Percentiles rank a stretch among this genome's conserved stretches.
phyloP scores from a whole-genome alignment of 2,888 invertebrate genomes.

The Leptogaster cylindrica region DNA sequence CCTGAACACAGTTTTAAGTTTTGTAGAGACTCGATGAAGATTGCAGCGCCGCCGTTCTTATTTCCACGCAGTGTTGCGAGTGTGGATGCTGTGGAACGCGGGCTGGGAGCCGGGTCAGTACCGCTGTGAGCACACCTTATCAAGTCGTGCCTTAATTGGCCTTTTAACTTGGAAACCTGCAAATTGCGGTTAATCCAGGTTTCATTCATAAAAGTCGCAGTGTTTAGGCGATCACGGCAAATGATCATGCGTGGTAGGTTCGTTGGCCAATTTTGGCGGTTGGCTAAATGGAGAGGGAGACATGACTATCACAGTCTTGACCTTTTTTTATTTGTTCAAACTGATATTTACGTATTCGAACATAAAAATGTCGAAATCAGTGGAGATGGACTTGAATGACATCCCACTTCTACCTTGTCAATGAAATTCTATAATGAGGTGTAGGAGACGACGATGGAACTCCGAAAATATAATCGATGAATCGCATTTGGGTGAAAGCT shows the following conservation, averaged over 20 bases:
- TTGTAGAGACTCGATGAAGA: background rate
- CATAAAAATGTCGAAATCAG: slow-evolving; percentile 1
- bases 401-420: background rate
- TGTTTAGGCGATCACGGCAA: background rate
- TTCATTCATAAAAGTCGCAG: slow-evolving; percentile 17
- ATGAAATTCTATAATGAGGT: background rate
- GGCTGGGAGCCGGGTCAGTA: background rate
- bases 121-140: background rate
- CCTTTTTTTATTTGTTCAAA: background rate
- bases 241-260: slow-evolving; percentile 11
- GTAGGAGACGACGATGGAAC: background rate
- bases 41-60: no score
- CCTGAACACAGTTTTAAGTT: background rate
- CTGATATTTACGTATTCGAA: background rate
- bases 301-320: background rate
- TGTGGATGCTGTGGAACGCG: background rate
- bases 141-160: slow-evolving; percentile 20
- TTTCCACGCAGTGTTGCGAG: background rate
- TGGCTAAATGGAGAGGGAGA: background rate
- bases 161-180: slow-evolving; percentile 11
- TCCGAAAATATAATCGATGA: background rate
- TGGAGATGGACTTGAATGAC: background rate
- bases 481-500: background rate
- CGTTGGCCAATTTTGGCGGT: slow-evolving; percentile 11
- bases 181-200: background rate